phyloP scores from a whole-genome alignment of 2,113 vertebrate species.

The Actinemys pallida region DNA sequence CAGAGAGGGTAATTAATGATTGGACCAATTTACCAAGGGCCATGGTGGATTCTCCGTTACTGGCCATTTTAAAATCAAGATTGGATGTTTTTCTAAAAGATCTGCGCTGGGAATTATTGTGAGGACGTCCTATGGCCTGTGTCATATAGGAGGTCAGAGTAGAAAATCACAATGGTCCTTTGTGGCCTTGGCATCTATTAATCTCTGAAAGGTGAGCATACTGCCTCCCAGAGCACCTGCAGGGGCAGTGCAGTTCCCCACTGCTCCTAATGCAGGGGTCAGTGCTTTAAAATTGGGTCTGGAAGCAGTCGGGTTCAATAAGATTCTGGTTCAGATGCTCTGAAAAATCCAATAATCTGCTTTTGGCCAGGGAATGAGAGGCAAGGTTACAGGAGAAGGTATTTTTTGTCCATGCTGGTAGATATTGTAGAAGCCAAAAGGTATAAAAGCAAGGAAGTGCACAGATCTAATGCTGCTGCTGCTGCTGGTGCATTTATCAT shows the following conservation, averaged over 20 bases:
- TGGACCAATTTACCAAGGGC: not conserved
- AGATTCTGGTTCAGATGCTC: not conserved
- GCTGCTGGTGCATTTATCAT: not conserved
- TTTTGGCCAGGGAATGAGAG: not conserved
- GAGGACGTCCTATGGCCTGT: not conserved
- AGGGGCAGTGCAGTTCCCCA: not conserved
- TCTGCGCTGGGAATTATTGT: not conserved
- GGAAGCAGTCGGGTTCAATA: not conserved
- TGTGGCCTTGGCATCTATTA: not conserved
- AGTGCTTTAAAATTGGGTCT: not conserved
- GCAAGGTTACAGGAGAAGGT: not conserved
- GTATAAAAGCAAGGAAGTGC: not conserved
- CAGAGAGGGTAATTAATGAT: not conserved
- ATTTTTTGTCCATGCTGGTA: not conserved
- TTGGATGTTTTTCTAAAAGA: not conserved
- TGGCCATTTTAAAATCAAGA: not conserved
- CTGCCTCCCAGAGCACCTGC: not conserved
- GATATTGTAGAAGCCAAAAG: not conserved
- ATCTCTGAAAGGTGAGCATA: not conserved
- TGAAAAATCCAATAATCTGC: accelerated
- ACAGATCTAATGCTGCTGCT: not conserved
- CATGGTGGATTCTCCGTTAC: not conserved
- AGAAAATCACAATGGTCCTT: not conserved
- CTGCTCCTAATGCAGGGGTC: not conserved
- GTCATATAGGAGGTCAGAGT: not conserved